phyloP scores from a whole-genome alignment of 2,888 invertebrate genomes.

The Acronicta leporina region DNA sequence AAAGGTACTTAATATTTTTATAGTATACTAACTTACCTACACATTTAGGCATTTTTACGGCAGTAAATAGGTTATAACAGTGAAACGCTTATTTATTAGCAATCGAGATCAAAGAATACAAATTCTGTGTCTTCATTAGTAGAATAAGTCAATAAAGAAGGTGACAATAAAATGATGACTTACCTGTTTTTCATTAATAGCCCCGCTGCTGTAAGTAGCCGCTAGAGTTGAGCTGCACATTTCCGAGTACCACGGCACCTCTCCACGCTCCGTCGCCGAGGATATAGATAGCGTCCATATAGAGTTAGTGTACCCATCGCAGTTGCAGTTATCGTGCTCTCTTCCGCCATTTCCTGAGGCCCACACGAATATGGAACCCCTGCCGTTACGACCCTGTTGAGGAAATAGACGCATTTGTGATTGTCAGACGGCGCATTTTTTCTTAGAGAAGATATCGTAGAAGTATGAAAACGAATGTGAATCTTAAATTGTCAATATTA shows the following conservation, averaged over 20 bases:
- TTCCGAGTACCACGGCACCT: slow-evolving; percentile 99
- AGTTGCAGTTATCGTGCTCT: slow-evolving; percentile 99
- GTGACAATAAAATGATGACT: slow-evolving; percentile 13
- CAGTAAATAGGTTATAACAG: too few species aligned
- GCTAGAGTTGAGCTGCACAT: slow-evolving; percentile 99
- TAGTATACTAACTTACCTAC: too few species aligned
- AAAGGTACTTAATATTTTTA: too few species aligned
- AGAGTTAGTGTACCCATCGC: slow-evolving; percentile 99
- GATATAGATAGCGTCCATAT: slow-evolving; percentile 99
- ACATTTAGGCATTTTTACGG: too few species aligned
- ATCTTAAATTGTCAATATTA: too few species aligned
- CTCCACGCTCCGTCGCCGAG: slow-evolving; percentile 97
- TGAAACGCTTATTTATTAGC: too few species aligned
- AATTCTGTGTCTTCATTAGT: too few species aligned
- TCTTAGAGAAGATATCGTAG: slow-evolving; percentile 8
- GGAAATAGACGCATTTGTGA: slow-evolving; percentile 46
- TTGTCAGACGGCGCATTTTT: slow-evolving; percentile 18
- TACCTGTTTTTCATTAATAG: slow-evolving; percentile 95
- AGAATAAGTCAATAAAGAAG: not conserved
- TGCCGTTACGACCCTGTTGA: slow-evolving; percentile 95
- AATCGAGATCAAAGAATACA: too few species aligned
- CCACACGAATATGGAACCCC: slow-evolving; percentile 99
- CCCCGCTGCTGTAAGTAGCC: slow-evolving; percentile 99
- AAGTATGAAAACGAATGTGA: not conserved
- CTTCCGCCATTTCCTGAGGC: slow-evolving; percentile 99